Base-by-base conservation (phyloP, 2,797 vertebrate genomes). In the Sphaeramia orbicularis region DNA sequence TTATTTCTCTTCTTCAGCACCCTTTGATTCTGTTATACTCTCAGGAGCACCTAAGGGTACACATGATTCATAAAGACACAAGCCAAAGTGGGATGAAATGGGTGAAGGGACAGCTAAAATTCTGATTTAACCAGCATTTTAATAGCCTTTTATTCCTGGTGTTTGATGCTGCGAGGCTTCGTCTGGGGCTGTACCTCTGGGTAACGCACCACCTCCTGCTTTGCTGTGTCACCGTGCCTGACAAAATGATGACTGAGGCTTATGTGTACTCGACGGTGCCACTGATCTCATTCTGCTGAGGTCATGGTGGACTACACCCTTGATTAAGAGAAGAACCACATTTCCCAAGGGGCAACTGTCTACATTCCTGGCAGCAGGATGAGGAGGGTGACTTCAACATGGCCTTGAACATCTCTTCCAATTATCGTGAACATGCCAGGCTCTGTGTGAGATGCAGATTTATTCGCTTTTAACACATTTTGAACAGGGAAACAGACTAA, bases 271-370 rank as follows among this genome's bases (percentile, higher is more conserved):
- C 3, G 1, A 35, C 18, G 24, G 37, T 51, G 66, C 54, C 61
- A 16, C 76, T 85, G 76, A 85, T 71, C 60, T 78, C 71, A 84
- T 65, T 70, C 58, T 40, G 59, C 53, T 71, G 64, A 83, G 71
- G 80, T 89, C 80, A 86, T 38, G 8, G 72, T 62, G 16, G 45
- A 48, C 77, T 65, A 65, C 35, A 60, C 36, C 65, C 15, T 27
- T 51, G 30, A 83, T 72, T 55, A 86, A 49, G 41, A 65, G 51
- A 81, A 53, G 63, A 52, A 69, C 58, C 48, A 44, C 65, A 51
- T 80, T 54, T 81, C 79, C 71, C 77, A 78, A 50, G 44, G 57
- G 73, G 51, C 45, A 53, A 16, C 41, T 60, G 51, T 70, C 71
- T 65, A 56, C 43, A 73, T 74, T 73, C 30, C 68, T 37, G 65